A percentile compares a stretch with the other conserved stretches of the same genome.
phyloP scores from a whole-genome alignment of 2,113 vertebrate species.

The Psammodynastes pulverulentus region DNA sequence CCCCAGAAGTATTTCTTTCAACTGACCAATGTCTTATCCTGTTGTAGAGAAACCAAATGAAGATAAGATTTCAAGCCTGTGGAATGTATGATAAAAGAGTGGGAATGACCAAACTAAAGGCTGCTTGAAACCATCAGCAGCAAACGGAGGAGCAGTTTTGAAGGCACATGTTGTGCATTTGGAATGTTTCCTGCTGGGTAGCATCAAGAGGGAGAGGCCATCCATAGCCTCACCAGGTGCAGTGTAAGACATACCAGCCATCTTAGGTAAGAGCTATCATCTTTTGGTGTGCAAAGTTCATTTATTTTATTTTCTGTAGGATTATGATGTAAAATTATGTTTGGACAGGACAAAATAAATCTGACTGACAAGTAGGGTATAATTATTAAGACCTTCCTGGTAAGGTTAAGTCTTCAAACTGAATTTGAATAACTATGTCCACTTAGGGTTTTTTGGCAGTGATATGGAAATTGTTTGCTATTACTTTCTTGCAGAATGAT shows the following conservation, averaged over 20 bases:
- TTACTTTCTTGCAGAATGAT: not conserved
- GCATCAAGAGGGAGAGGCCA: constrained; percentile 12
- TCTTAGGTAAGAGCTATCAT: constrained; percentile 39
- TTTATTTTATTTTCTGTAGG: not conserved
- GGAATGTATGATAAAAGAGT: accelerated
- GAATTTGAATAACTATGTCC: not conserved
- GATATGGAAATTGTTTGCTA: not conserved
- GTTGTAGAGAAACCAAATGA: accelerated
- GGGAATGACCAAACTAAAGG: not conserved
- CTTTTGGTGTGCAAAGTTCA: not conserved
- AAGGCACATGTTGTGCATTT: not conserved
- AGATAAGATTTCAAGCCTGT: accelerated
- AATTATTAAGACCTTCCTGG: not conserved
- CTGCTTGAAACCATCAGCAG: accelerated
- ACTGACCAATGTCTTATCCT: accelerated
- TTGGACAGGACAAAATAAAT: not conserved
- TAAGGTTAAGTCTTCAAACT: not conserved
- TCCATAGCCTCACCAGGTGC: constrained; percentile 49
- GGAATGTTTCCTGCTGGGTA: constrained; percentile 26
- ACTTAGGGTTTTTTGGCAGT: not conserved
- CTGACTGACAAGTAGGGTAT: not conserved
- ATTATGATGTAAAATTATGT: not conserved
- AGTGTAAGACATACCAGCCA: constrained; percentile 44
- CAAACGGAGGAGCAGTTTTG: not conserved
- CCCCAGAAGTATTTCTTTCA: not conserved